Evolutionary conservation across 2,113 vertebrate species (phyloP).

Genomic region (Nesoenas mayeri): DNA sequence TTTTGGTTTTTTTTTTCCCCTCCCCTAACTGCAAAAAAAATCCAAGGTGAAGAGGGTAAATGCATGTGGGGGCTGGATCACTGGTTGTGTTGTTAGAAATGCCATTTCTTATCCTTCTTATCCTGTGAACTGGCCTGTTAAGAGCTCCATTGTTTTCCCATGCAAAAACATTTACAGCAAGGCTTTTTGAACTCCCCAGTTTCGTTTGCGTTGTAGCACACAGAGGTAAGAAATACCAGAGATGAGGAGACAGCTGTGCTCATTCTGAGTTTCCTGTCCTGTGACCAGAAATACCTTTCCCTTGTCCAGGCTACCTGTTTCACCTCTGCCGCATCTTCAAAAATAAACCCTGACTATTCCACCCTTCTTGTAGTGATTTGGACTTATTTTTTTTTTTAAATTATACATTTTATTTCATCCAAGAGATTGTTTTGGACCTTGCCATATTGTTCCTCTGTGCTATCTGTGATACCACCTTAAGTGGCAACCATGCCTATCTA

Average conservation of each 20-base stretch:
- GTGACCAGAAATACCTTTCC: background rate
- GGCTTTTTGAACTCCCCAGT: background rate
- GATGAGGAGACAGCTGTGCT: background rate
- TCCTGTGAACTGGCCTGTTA: background rate
- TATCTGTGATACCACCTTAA: background rate
- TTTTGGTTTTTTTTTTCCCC: background rate
- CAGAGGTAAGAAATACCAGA: background rate
- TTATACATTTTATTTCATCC: no score
- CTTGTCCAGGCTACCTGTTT: background rate
- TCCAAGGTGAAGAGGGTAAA: background rate
- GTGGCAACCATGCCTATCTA: background rate
- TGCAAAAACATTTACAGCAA: background rate
- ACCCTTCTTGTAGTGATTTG: background rate
- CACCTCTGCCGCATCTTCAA: background rate
- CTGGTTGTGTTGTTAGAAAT: background rate
- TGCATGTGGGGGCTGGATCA: background rate
- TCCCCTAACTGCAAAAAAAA: background rate
- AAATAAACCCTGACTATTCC: background rate
- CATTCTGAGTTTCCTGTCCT: background rate
- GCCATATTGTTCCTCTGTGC: background rate
- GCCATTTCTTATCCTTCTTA: background rate
- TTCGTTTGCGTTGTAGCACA: background rate
- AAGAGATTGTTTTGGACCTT: background rate
- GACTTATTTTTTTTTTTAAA: background rate
- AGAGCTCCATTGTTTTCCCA: background rate